Conservation (phyloP, 2,888 invertebrate species). For the Lasioglossum lativentre region DNA sequence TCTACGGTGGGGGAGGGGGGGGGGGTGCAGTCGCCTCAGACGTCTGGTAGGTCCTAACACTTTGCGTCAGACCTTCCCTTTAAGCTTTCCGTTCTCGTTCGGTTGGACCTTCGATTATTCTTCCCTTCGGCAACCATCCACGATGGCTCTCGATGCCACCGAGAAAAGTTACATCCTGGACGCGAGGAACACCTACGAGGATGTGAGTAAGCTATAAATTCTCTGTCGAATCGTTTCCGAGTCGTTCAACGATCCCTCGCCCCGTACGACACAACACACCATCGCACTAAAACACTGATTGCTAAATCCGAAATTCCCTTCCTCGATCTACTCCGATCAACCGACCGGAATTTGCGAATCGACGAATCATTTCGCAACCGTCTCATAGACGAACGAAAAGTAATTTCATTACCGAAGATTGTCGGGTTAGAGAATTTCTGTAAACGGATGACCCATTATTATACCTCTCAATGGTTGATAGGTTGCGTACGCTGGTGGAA, state of each 20-base stretch:
- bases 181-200: conserved; percentile 79
- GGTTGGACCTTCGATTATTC: conserved; percentile 43
- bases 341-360: neutral
- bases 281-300: neutral
- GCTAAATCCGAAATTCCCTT: neutral
- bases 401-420: conserved; percentile 19
- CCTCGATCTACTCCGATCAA: neutral
- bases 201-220: conserved; percentile 76
- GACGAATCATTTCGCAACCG: neutral
- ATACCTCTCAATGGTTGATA: conserved; percentile 11
- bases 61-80: conserved; percentile 58
- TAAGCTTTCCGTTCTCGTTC: conserved; percentile 57
- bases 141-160: conserved; percentile 66
- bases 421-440: neutral
- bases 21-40: conserved; percentile 59
- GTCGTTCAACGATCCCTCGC: neutral
- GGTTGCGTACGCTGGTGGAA: conserved; percentile 9
- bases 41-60: conserved; percentile 49
- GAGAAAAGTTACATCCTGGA: conserved; percentile 83
- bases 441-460: conserved; percentile 8
- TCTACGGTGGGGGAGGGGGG: too few relatives aligned
- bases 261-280: neutral
- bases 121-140: conserved; percentile 27
- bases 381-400: neutral
- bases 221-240: neutral